These are phyloP conservation scores for Bucorvus abyssinicus DNA, from an alignment of 2,797 vertebrate species.

Conservation along the genomic window DNA sequence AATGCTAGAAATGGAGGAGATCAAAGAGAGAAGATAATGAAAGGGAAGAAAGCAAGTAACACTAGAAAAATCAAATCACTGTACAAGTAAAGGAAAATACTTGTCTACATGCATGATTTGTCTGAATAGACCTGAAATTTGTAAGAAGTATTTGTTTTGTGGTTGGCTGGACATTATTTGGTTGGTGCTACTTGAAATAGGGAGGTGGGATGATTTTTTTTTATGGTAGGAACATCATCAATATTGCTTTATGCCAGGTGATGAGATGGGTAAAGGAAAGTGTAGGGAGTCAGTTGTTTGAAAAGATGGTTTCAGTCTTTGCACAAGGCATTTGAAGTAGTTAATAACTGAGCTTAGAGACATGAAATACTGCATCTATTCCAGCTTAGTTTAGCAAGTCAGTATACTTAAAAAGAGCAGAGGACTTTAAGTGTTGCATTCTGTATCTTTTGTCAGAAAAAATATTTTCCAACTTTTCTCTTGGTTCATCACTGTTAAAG, in stretches of 20 bases:
- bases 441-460: background rate
- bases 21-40: background rate
- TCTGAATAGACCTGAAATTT: background rate
- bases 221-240: background rate
- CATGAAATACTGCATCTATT: background rate
- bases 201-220: background rate
- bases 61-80: background rate
- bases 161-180: background rate
- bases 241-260: background rate
- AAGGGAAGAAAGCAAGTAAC: background rate
- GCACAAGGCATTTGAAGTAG: background rate
- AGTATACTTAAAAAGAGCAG: background rate
- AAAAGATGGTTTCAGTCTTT: background rate
- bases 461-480: background rate
- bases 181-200: background rate
- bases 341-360: background rate
- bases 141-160: background rate
- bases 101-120: background rate
- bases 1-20: background rate
- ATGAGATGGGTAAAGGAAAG: background rate
- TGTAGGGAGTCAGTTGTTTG: background rate
- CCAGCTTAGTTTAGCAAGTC: background rate
- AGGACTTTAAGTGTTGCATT: background rate
- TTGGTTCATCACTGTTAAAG: background rate
- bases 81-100: background rate